Percentiles rank a stretch among this genome's conserved stretches.
These are phyloP conservation scores for Thereuonema tuberculata DNA, from an alignment of 1,140 invertebrate genomes.

Conservation along the genomic window DNA sequence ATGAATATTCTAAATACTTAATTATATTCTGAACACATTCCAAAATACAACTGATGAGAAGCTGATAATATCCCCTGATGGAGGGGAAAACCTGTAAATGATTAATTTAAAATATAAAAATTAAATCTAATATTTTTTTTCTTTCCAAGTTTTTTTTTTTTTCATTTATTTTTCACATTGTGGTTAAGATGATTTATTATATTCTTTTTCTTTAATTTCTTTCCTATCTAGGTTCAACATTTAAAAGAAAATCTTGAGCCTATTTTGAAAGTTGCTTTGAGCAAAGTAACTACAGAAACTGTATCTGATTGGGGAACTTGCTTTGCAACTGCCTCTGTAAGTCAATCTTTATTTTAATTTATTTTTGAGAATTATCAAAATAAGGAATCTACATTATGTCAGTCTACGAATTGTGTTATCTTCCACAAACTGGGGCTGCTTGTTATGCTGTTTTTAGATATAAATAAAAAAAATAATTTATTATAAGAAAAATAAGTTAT, in stretches of 20 bases:
- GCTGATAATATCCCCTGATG: too few species aligned
- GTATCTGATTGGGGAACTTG: slow-evolving; percentile 61
- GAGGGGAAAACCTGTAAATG: too few species aligned
- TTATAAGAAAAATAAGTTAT: neutral
- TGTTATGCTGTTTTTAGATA: neutral
- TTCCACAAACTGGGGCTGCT: neutral
- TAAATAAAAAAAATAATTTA: neutral
- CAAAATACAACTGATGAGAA: too few species aligned
- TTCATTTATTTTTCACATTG: too few species aligned
- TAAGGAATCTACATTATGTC: neutral
- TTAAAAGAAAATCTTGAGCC: slow-evolving; percentile 45
- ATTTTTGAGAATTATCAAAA: neutral
- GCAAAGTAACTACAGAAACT: slow-evolving; percentile 50
- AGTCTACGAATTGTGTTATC: neutral
- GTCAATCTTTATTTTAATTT: slow-evolving; percentile 31
- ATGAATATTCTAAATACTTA: too few species aligned
- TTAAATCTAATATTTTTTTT: neutral
- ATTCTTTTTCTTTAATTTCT: neutral
- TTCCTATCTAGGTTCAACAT: slow-evolving; percentile 26
- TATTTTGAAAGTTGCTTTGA: slow-evolving; percentile 41
- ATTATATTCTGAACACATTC: too few species aligned
- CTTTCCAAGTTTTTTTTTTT: too few species aligned
- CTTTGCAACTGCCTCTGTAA: slow-evolving; percentile 38
- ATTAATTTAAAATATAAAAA: neutral
- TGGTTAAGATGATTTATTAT: too few species aligned